Conservation (phyloP, 2,797 vertebrate species). For the Darevskia mixta region DNA sequence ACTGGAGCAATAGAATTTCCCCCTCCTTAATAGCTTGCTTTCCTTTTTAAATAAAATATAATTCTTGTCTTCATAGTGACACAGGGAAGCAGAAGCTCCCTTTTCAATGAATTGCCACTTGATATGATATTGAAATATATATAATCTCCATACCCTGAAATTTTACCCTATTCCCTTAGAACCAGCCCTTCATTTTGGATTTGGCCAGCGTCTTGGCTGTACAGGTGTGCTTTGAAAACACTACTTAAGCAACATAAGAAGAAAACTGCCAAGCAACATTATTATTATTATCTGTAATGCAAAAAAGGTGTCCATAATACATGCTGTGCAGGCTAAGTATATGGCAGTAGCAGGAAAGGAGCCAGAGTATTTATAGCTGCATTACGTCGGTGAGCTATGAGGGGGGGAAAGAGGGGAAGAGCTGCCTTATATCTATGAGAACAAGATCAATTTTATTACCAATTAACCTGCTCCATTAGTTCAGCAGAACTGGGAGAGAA, state of each 20-base stretch:
- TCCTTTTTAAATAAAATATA: slow-evolving; percentile 48
- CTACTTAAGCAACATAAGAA: background rate
- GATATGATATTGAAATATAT: slow-evolving; percentile 52
- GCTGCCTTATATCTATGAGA: slow-evolving; percentile 45
- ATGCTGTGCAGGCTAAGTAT: slow-evolving; percentile 40
- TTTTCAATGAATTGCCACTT: slow-evolving; percentile 44
- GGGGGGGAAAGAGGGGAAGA: slow-evolving; percentile 31
- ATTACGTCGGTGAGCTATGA: slow-evolving; percentile 45
- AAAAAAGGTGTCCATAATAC: slow-evolving; percentile 47
- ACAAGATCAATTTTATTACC: slow-evolving; percentile 57
- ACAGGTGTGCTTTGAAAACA: slow-evolving; percentile 32
- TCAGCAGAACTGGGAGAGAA: background rate
- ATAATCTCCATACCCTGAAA: slow-evolving; percentile 8
- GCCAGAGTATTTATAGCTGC: slow-evolving; percentile 50
- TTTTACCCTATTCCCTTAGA: slow-evolving; percentile 17
- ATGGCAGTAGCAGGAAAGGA: slow-evolving; percentile 17
- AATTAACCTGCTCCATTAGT: slow-evolving; percentile 39
- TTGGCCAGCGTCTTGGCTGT: slow-evolving; percentile 19
- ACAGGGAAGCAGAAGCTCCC: slow-evolving; percentile 28
- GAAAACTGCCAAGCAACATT: background rate
- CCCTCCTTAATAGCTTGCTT: slow-evolving; percentile 34
- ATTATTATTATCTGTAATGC: background rate
- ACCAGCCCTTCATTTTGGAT: slow-evolving; percentile 36
- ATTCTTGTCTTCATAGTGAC: slow-evolving; percentile 15
- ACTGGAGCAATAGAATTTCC: background rate